Percentiles rank a stretch among this genome's conserved stretches.
phyloP scores from a whole-genome alignment of 1,140 invertebrate species.

The Elymnias hypermnestra region DNA sequence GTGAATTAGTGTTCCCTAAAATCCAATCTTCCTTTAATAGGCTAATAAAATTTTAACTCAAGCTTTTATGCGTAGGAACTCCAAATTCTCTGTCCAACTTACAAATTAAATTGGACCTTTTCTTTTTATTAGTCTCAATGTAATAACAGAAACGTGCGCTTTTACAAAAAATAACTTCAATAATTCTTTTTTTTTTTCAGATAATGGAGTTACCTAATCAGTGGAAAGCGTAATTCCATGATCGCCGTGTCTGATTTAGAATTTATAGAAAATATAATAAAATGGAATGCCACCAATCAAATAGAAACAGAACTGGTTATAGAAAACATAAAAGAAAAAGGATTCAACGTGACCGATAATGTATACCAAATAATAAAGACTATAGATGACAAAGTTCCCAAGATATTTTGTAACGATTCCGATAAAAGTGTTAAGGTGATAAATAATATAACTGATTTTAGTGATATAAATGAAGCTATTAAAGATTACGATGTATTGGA shows the following conservation, averaged over 20 bases:
- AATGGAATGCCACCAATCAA: slow-evolving; percentile 44
- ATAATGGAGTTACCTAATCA: slow-evolving; percentile 33
- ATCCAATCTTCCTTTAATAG: not conserved
- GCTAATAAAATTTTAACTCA: too few relatives aligned
- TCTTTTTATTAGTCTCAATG: slow-evolving; percentile 1
- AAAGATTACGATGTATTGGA: slow-evolving; percentile 52
- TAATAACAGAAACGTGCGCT: not conserved
- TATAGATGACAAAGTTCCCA: slow-evolving; percentile 23
- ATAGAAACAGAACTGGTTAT: slow-evolving; percentile 34
- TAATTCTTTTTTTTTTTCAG: slow-evolving; percentile 38
- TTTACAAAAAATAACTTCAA: slow-evolving; percentile 6
- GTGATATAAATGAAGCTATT: slow-evolving; percentile 19
- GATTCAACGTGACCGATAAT: slow-evolving; percentile 30
- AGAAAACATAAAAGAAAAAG: slow-evolving; percentile 42
- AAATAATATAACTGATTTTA: slow-evolving; percentile 20
- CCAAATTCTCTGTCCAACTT: not conserved
- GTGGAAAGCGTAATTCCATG: slow-evolving; percentile 35
- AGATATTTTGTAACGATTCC: slow-evolving; percentile 19
- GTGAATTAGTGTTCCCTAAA: not conserved
- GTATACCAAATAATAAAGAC: slow-evolving; percentile 32
- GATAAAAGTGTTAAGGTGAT: slow-evolving; percentile 13
- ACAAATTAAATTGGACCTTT: slow-evolving; percentile 8
- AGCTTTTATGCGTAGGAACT: too few relatives aligned
- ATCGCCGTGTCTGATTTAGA: slow-evolving; percentile 40
- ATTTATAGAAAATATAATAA: slow-evolving; percentile 31